These are phyloP conservation scores for Oxycera nigricornis DNA, from an alignment of 2,888 invertebrate genomes.

Conservation along the genomic window DNA sequence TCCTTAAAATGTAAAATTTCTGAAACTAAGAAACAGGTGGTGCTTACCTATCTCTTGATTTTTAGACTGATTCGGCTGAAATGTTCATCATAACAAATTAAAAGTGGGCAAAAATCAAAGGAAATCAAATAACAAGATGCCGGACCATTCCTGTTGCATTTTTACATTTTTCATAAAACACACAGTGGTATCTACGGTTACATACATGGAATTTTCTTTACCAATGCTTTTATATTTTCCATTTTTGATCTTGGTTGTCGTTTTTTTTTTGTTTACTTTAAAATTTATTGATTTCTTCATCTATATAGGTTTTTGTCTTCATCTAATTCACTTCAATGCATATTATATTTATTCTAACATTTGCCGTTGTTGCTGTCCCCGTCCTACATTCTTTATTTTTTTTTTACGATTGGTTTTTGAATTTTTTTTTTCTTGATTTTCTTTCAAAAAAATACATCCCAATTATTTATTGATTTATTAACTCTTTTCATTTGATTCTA, in stretches of 20 bases:
- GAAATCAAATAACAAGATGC: not conserved
- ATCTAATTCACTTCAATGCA: not conserved
- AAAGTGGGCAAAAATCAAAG: not conserved
- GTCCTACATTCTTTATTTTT: no score
- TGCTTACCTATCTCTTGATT: no score
- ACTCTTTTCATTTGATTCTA: not conserved
- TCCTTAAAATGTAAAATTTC: no score
- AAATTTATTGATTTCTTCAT: not conserved
- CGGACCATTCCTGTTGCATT: conserved; percentile 27
- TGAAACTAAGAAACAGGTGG: no score
- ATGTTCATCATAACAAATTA: no score
- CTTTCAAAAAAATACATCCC: no score
- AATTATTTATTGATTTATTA: not conserved
- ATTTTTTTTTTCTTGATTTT: no score
- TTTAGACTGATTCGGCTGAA: no score
- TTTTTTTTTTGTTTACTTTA: not conserved
- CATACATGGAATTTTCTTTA: conserved; percentile 15
- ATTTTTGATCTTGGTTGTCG: not conserved
- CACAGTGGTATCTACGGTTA: conserved; percentile 28
- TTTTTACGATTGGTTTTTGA: no score
- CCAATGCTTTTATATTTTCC: not conserved
- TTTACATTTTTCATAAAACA: conserved; percentile 26
- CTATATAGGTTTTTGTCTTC: not conserved
- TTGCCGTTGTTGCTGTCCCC: no score
- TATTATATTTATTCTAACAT: no score